A percentile compares a stretch with the other conserved stretches of the same genome.
Conservation (phyloP, 2,113 vertebrate species). For the Catagonus wagneri region DNA sequence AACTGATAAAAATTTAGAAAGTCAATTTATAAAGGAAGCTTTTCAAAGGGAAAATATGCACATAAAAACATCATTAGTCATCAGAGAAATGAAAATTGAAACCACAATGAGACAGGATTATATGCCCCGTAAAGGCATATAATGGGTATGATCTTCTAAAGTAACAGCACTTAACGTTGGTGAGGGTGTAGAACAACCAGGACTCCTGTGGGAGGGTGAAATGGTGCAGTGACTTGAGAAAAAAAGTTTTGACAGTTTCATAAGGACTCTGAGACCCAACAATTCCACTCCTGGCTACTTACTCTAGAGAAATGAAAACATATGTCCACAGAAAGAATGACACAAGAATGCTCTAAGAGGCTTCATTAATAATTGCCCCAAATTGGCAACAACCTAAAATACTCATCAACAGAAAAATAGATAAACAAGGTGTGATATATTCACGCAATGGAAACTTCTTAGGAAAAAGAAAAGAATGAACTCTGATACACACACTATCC, state of each 20-base stretch:
- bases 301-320: neutral
- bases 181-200: neutral
- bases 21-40: slow-evolving; percentile 5
- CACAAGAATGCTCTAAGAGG: neutral
- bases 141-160: neutral
- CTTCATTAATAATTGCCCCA: neutral
- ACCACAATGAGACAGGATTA: neutral
- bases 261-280: neutral
- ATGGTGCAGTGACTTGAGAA: neutral
- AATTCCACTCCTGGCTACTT: neutral
- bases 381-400: neutral
- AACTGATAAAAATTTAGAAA: neutral
- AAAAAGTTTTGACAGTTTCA: neutral
- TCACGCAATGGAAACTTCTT: neutral
- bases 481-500: neutral
- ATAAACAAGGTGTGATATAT: neutral
- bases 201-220: neutral
- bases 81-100: slow-evolving; percentile 9
- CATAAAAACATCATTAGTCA: neutral
- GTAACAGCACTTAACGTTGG: neutral
- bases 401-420: neutral
- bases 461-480: neutral
- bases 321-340: neutral
- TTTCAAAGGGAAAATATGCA: slow-evolving; percentile 11
- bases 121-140: neutral